phyloP scores from a whole-genome alignment of 2,113 vertebrate species.

The Formicarius rufipectus region DNA sequence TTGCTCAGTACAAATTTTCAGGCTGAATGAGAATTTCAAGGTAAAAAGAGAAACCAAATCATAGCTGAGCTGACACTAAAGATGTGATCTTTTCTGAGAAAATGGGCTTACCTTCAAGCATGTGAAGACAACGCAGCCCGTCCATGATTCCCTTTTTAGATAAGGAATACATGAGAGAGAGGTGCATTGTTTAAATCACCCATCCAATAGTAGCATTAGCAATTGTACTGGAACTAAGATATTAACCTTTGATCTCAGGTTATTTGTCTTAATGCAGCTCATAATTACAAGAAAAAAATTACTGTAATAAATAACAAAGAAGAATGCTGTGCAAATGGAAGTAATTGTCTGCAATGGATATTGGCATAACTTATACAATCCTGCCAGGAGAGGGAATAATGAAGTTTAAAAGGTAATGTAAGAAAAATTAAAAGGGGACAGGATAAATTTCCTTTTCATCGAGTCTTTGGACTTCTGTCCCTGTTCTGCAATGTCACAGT shows the following conservation, averaged over 20 bases:
- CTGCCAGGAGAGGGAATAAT: not conserved
- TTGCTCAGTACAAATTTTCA: not conserved
- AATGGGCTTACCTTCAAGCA: not conserved
- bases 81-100: not conserved
- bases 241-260: constrained; percentile 1
- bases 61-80: not conserved
- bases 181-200: not conserved
- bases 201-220: not conserved
- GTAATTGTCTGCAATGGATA: not conserved
- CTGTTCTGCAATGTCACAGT: not conserved
- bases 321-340: not conserved
- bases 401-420: not conserved
- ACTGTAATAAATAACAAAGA: not conserved
- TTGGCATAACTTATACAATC: not conserved
- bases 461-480: not conserved
- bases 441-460: not conserved
- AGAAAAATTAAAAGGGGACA: not conserved
- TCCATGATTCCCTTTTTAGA: not conserved
- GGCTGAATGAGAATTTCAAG: not conserved
- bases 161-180: not conserved
- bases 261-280: not conserved
- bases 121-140: not conserved
- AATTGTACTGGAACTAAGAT: not conserved
- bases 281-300: not conserved
- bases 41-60: constrained; percentile 32